A percentile compares a stretch with the other conserved stretches of the same genome.
These are phyloP conservation scores for Aphelinus atriplicis DNA, from an alignment of 1,140 invertebrate species.

Conservation along the genomic window DNA sequence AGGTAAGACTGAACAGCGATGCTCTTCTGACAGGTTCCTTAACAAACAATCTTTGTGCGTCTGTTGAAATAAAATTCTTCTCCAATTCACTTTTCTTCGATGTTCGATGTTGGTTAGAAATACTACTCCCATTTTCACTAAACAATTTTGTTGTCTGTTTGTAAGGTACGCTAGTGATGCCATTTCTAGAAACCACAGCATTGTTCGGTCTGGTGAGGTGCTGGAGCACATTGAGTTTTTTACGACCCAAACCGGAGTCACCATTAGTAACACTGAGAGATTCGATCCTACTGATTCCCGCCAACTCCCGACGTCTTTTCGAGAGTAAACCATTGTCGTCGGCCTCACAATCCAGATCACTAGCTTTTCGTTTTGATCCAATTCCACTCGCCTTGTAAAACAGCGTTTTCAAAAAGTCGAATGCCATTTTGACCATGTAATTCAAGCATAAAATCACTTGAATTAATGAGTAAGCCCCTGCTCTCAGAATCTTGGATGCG, in stretches of 20 bases:
- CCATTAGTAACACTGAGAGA: neutral
- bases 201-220: neutral
- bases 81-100: neutral
- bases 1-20: too few relatives aligned
- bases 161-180: too few relatives aligned
- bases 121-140: too few relatives aligned
- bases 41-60: too few relatives aligned
- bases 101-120: too few relatives aligned
- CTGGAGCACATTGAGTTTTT: neutral
- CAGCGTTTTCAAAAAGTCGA: slow-evolving; percentile 52
- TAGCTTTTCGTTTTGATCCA: slow-evolving; percentile 48
- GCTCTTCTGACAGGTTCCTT: too few relatives aligned
- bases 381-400: slow-evolving; percentile 53
- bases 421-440: slow-evolving; percentile 43
- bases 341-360: neutral
- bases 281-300: slow-evolving; percentile 36
- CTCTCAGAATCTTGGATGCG: too few relatives aligned
- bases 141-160: too few relatives aligned
- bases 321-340: slow-evolving; percentile 15
- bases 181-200: too few relatives aligned
- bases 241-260: neutral
- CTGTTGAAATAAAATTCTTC: neutral
- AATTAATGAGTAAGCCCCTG: too few relatives aligned
- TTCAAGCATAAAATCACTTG: too few relatives aligned
- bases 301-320: slow-evolving; percentile 46